Evolutionary conservation across 2,113 vertebrate species (phyloP), one percentile per base, ranked within the genome.

Genomic region (Sylvilagus bachmani): DNA sequence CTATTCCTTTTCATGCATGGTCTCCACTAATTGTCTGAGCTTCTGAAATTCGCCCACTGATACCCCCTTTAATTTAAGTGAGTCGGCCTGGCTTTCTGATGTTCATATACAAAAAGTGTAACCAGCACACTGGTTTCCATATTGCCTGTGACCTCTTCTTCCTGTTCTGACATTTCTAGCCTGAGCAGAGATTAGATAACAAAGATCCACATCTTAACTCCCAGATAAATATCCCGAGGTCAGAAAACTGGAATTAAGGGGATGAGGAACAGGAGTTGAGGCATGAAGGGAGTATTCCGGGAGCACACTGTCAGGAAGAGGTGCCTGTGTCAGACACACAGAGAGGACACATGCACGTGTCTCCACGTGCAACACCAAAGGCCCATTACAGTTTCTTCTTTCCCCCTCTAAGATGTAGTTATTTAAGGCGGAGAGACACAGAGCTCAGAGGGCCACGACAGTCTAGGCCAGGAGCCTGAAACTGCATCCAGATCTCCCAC

Each of bases 81-180:
- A 75, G 70, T n/a, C 86, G 70, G 22, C 55, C 88, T 90, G 80
- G 51, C 22, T 64, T 96, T 86, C 10, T 27, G 74, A 55, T 29
- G 66, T 66, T 69, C 49, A 86, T 62, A 91, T 94, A 53, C 29
- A 92, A 62, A 88, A 81, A 73, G 49, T 38, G 77, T 58, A 90
- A 64, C 36, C 62, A 81, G 36, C 62, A 79, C 1, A 61, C 49
- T 82, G 53, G 24, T 27, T 31, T 91, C 22, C 14, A 13, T 17
- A 2, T 85, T 71, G 12, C 4, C 12, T 22, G 13, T 90, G 22
- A 14, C 25, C 69, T 92, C 77, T 75, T 81, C 77, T 78, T 17
- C 85, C 25, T 16, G 7, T 25, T 64, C 73, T 70, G 81, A 93
- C 92, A 44, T 82, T 71, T 51, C 85, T 66, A 92, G 49, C 13